These are phyloP conservation scores for Tinamus guttatus DNA, from an alignment of 2,113 vertebrate genomes.

Conservation along the genomic window DNA sequence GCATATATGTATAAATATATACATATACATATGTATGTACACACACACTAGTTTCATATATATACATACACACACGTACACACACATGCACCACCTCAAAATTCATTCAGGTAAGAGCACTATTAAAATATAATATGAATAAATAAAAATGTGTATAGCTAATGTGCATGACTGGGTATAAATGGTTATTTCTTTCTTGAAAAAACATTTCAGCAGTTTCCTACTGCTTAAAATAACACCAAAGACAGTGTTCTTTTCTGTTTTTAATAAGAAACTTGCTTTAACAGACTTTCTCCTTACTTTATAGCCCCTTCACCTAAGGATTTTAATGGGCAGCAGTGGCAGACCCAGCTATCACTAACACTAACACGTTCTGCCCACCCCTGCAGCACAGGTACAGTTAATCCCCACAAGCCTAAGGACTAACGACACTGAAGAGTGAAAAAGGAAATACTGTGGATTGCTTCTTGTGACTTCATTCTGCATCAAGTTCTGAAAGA, in stretches of 20 bases:
- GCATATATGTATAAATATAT: too few relatives aligned
- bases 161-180: background rate
- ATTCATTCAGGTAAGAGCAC: background rate
- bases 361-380: background rate
- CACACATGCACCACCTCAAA: background rate
- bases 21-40: too few relatives aligned
- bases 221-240: background rate
- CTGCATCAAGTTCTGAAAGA: background rate
- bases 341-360: background rate
- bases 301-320: fast-evolving
- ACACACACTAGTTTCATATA: too few relatives aligned
- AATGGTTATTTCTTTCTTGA: background rate
- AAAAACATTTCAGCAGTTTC: background rate
- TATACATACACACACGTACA: too few relatives aligned
- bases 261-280: background rate
- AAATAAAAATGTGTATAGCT: background rate
- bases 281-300: background rate
- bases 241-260: background rate
- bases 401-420: background rate
- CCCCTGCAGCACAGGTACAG: background rate
- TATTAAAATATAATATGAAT: background rate
- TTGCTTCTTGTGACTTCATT: background rate
- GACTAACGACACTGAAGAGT: background rate
- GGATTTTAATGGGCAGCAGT: background rate
- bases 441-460: background rate